A percentile compares a stretch with the other conserved stretches of the same genome.
These are phyloP conservation scores for Chelon auratus DNA, from an alignment of 2,797 vertebrate species.

Conservation along the genomic window DNA sequence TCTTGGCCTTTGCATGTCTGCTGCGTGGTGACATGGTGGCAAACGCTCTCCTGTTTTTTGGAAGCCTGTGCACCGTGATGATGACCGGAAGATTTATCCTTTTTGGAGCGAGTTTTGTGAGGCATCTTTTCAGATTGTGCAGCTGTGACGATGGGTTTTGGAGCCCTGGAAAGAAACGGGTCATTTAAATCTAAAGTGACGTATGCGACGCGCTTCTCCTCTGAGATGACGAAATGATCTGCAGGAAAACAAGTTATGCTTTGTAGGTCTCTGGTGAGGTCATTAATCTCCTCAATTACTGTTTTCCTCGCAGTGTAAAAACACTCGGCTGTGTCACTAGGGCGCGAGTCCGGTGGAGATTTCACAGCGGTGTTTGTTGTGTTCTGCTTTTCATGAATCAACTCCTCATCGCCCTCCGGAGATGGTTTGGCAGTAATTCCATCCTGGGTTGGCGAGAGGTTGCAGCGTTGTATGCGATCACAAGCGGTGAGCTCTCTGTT, in stretches of 20 bases:
- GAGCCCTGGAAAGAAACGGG: slow-evolving; percentile 51
- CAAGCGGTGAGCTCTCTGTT: slow-evolving; percentile 34
- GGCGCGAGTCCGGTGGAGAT: slow-evolving; percentile 24
- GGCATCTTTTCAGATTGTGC: slow-evolving; percentile 71
- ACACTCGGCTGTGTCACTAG: slow-evolving; percentile 6
- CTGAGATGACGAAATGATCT: slow-evolving; percentile 67
- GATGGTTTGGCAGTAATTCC: slow-evolving; percentile 43
- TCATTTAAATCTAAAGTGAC: slow-evolving; percentile 79
- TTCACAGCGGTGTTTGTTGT: slow-evolving; percentile 31
- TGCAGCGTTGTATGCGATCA: slow-evolving; percentile 39
- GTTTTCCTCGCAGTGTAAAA: slow-evolving; percentile 31
- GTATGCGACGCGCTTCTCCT: slow-evolving; percentile 65
- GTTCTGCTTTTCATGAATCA: slow-evolving; percentile 42
- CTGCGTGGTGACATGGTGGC: slow-evolving; percentile 45
- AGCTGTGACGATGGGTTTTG: slow-evolving; percentile 28
- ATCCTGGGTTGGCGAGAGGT: slow-evolving; percentile 37
- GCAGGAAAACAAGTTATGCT: slow-evolving; percentile 53
- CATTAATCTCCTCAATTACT: slow-evolving; percentile 44
- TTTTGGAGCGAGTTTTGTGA: slow-evolving; percentile 79
- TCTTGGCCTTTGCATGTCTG: slow-evolving; percentile 70
- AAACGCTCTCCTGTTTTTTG: slow-evolving; percentile 71
- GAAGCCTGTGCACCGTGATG: slow-evolving; percentile 54
- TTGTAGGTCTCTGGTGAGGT: slow-evolving; percentile 65
- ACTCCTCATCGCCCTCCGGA: slow-evolving; percentile 30
- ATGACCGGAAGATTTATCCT: slow-evolving; percentile 69